phyloP scores from a whole-genome alignment of 2,888 invertebrate genomes.

The Drosophila anomelani region DNA sequence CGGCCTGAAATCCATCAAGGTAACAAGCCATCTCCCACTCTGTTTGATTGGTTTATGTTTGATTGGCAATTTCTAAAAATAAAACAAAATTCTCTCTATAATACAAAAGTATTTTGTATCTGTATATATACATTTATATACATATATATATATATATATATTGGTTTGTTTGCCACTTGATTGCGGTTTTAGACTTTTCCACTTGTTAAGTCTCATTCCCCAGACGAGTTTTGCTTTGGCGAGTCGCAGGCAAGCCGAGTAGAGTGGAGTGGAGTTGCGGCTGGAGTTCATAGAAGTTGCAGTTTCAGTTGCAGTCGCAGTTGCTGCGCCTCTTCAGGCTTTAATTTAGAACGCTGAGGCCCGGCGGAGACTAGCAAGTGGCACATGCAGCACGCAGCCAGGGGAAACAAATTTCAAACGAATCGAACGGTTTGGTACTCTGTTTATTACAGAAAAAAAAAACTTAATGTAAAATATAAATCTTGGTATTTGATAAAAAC shows the following conservation, averaged over 20 bases:
- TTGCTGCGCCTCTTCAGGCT: conserved; percentile 59
- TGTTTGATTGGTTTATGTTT: conserved; percentile 51
- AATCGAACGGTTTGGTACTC: not conserved
- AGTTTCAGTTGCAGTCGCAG: conserved; percentile 40
- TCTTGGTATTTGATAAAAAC: no score
- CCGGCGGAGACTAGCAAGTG: conserved; percentile 44
- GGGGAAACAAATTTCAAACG: not conserved
- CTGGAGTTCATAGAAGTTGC: conserved; percentile 38
- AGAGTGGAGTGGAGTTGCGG: conserved; percentile 13
- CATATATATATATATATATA: conserved; percentile 8
- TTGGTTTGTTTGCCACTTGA: conserved; percentile 69
- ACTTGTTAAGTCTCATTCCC: conserved; percentile 72
- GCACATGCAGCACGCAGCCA: conserved; percentile 32
- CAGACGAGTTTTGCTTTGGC: conserved; percentile 60
- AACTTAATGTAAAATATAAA: not conserved
- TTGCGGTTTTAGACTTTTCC: conserved; percentile 73
- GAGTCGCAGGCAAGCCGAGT: conserved; percentile 28
- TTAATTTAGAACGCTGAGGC: conserved; percentile 63
- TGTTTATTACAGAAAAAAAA: not conserved
- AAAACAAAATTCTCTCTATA: conserved; percentile 49
- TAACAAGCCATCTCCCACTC: conserved; percentile 24
- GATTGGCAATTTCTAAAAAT: conserved; percentile 68
- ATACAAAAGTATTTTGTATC: conserved; percentile 18
- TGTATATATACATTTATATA: conserved; percentile 9
- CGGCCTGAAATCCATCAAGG: conserved; percentile 32